Evolutionary conservation across 2,888 invertebrate genomes (phyloP).

Genomic region (Anoplius nigerrimus): DNA sequence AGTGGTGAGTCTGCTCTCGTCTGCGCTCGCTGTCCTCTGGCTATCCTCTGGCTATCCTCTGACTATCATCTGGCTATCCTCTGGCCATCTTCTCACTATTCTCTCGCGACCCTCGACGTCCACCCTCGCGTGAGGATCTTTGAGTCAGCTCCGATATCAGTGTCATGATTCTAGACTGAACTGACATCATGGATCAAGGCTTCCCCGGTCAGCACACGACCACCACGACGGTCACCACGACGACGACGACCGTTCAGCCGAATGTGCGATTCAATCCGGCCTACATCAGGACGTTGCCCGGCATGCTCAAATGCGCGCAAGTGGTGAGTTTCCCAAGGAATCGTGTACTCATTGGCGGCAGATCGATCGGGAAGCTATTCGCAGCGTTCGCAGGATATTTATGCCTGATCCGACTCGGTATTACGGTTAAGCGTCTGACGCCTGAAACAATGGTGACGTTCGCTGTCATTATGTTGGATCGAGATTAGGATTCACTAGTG

Average conservation of each 20-base stretch:
- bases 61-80: too few relatives aligned
- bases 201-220: slow-evolving; percentile 87
- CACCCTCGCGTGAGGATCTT: not conserved
- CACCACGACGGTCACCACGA: slow-evolving; percentile 76
- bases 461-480: too few relatives aligned
- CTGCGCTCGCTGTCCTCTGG: not conserved
- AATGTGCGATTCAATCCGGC: slow-evolving; percentile 84
- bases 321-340: slow-evolving; percentile 78
- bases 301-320: slow-evolving; percentile 85
- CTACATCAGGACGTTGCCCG: slow-evolving; percentile 84
- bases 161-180: slow-evolving; percentile 27
- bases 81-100: not conserved
- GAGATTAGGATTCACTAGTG: too few relatives aligned
- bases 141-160: too few relatives aligned
- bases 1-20: not conserved
- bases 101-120: not conserved
- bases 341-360: not conserved
- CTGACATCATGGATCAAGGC: slow-evolving; percentile 77
- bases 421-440: too few relatives aligned
- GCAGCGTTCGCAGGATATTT: too few relatives aligned
- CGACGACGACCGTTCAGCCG: slow-evolving; percentile 83
- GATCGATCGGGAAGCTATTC: slow-evolving; percentile 7
- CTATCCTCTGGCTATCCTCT: too few relatives aligned
- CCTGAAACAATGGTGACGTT: too few relatives aligned
- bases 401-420: too few relatives aligned